Base-by-base conservation (phyloP, 2,113 vertebrate genomes). In the Dasyurus viverrinus region DNA sequence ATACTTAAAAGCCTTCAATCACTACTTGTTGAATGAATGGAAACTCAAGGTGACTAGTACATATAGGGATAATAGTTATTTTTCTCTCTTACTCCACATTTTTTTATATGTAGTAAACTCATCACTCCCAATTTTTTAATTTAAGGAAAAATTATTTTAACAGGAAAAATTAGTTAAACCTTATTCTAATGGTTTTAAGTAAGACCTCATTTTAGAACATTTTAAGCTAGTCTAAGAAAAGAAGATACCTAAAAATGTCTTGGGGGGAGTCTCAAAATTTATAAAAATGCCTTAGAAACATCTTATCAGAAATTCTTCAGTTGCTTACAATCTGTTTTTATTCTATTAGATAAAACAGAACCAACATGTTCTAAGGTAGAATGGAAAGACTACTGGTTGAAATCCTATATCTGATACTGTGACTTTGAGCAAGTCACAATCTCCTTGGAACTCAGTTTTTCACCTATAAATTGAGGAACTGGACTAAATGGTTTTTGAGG, bases 1-100 rank as follows among this genome's bases (percentile, higher is more conserved):
- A 19, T 19, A 42, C 36, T 42, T 23, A 84, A 19, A 84, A 23
- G 19, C 6, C 19, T 6, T 23, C 68, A 42, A 23, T 84, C 89
- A 96, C 27, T 53, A 95, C 14, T 48, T 93, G 27, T 46, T 93
- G 91, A 92, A 76, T 89, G 93, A 92, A 93, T 53, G 42, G 54
- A 16, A 16, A 42, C 50, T 47, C 68, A 19, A 89, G 14, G 26
- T n/a, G 91, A 94, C 47, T 26, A 92, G 89, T 93, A 53, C n/a
- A 94, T 52, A 30, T 84, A 42, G 26, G 50, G 90, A 93, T 46
- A 2, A 25, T 30, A 96, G 22, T 47, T 93, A 2, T 14, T 93
- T 94, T n/a, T 36, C 2, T 24, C 25, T 42, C 55, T 24, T 50
- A 94, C 42, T 91, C 92, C 50, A 96, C 53, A 46, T 54, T 93